Evolutionary conservation across 2,888 invertebrate species (phyloP).

Genomic region (Brenthis daphne): DNA sequence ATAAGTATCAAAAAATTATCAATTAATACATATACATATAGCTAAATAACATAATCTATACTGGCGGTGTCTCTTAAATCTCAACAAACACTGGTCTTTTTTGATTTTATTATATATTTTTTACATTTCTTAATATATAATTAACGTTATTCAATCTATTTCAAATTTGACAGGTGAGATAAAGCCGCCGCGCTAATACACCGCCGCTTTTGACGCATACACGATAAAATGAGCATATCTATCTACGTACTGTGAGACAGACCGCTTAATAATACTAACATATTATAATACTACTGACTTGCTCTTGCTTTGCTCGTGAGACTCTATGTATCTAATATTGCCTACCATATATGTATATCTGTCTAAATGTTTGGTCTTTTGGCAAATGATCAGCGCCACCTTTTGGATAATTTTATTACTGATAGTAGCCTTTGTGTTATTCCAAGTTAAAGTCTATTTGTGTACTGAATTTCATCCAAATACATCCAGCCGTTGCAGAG

Average conservation of each 20-base stretch:
- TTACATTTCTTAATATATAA: slow-evolving; percentile 41
- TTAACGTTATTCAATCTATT: slow-evolving; percentile 61
- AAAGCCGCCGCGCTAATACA: slow-evolving; percentile 49
- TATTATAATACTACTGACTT: not conserved
- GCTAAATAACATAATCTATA: not conserved
- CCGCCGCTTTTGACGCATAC: slow-evolving; percentile 50
- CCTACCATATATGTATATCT: too few species aligned
- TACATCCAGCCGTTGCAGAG: too few species aligned
- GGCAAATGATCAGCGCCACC: too few species aligned
- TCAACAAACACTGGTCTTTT: slow-evolving; percentile 14
- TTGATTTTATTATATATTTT: slow-evolving; percentile 20
- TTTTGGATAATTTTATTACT: too few species aligned
- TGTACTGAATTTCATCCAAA: too few species aligned
- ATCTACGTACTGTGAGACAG: slow-evolving; percentile 30
- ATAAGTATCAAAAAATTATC: not conserved
- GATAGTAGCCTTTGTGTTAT: too few species aligned
- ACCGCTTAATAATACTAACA: slow-evolving; percentile 14
- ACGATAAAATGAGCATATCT: slow-evolving; percentile 48
- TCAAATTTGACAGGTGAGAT: slow-evolving; percentile 68
- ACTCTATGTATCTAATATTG: too few species aligned
- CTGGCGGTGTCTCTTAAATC: slow-evolving; percentile 9
- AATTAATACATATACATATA: not conserved
- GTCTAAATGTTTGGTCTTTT: too few species aligned
- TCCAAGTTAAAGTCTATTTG: too few species aligned
- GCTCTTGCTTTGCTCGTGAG: too few species aligned